phyloP scores from a whole-genome alignment of 2,888 invertebrate species.

The Lepeophtheirus nordmannii region DNA sequence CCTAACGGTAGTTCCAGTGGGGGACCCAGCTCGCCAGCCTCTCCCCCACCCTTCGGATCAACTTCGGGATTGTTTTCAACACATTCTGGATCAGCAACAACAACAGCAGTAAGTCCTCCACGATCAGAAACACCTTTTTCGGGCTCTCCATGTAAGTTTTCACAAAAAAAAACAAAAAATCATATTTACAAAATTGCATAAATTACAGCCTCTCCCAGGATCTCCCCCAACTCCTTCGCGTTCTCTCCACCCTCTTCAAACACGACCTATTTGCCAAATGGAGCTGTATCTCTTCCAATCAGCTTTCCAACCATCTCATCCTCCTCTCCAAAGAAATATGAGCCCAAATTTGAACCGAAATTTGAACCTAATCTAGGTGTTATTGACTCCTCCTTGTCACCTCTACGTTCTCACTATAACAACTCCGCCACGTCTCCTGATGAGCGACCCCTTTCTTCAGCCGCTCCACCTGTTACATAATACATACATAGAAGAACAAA shows the following conservation, averaged over 20 bases:
- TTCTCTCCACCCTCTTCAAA: background rate
- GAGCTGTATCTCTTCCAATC: background rate
- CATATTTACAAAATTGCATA: too few species aligned
- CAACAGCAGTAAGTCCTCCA: constrained; percentile 5
- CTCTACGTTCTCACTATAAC: background rate
- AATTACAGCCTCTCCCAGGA: constrained; percentile 1
- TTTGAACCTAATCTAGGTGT: constrained; percentile 12
- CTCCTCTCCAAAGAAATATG: background rate
- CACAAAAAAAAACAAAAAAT: too few species aligned
- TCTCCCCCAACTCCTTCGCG: constrained; percentile 11
- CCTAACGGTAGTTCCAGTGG: background rate
- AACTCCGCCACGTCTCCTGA: background rate
- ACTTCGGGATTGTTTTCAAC: constrained; percentile 11
- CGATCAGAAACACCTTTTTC: constrained; percentile 8
- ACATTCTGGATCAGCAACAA: constrained; percentile 5
- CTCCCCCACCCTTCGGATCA: constrained; percentile 21
- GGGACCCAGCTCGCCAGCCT: constrained; percentile 17
- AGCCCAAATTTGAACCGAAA: constrained; percentile 13
- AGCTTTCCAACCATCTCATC: too few species aligned
- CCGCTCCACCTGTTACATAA: background rate
- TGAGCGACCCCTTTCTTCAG: constrained; percentile 1
- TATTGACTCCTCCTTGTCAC: background rate
- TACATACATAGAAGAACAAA: background rate
- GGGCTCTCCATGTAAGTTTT: constrained; percentile 7
- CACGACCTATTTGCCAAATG: background rate